phyloP scores from a whole-genome alignment of 2,797 vertebrate genomes.

The Rhabdomys pumilio region DNA sequence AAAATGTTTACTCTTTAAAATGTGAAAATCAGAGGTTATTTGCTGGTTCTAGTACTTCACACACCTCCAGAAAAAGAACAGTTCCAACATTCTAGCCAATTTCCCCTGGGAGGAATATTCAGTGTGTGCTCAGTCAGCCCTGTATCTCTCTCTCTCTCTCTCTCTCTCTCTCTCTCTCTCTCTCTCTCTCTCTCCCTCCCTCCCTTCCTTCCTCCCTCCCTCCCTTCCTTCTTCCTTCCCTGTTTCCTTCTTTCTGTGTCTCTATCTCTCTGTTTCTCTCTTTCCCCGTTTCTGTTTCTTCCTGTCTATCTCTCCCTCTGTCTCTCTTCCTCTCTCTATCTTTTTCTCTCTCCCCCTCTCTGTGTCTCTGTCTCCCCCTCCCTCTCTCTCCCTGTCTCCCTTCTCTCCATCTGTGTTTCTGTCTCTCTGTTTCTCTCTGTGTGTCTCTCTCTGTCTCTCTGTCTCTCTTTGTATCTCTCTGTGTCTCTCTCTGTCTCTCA shows the following conservation, averaged over 20 bases:
- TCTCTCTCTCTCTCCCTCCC: background rate
- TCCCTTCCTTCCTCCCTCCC: background rate
- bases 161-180: background rate
- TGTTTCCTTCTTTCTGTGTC: background rate
- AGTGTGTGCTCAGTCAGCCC: background rate
- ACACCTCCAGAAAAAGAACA: slow-evolving; percentile 1
- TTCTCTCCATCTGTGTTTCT: background rate
- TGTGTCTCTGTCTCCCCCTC: no score
- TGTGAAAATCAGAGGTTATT: slow-evolving; percentile 46
- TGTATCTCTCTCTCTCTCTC: background rate
- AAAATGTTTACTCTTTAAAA: slow-evolving; percentile 53
- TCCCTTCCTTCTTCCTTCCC: background rate
- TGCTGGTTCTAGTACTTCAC: background rate
- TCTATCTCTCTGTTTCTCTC: background rate
- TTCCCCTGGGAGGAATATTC: background rate
- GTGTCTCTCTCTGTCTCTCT: background rate
- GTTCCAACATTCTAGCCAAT: background rate
- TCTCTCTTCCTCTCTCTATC: background rate
- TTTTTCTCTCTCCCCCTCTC: background rate
- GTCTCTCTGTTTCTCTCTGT: background rate
- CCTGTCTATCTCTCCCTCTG: background rate
- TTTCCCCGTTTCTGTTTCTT: background rate
- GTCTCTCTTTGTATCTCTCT: background rate
- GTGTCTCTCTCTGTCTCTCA: background rate
- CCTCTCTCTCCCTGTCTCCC: no score